These are phyloP conservation scores for Spodoptera exigua DNA, from an alignment of 2,888 invertebrate genomes.

Conservation along the genomic window DNA sequence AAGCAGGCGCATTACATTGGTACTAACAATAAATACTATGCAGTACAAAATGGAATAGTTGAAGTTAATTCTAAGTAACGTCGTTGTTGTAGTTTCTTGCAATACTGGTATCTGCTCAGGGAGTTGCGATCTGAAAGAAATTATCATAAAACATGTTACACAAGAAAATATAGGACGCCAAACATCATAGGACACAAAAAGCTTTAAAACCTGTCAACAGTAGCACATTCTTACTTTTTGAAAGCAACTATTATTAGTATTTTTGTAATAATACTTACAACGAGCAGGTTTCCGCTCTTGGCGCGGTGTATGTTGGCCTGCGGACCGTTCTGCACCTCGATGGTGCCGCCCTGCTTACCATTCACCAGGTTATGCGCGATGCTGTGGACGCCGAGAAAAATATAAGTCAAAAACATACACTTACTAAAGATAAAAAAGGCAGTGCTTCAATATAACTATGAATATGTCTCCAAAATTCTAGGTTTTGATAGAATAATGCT, in stretches of 20 bases:
- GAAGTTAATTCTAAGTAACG: conserved; percentile 52
- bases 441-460: too few species aligned
- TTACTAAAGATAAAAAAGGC: too few species aligned
- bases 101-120: conserved; percentile 65
- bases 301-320: conserved; percentile 94
- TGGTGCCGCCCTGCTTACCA: conserved; percentile 94
- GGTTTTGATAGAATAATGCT: too few species aligned
- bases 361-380: conserved; percentile 95
- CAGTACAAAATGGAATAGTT: conserved; percentile 58
- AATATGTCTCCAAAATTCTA: too few species aligned
- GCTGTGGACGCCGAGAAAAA: conserved; percentile 78
- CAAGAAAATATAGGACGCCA: too few species aligned
- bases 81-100: conserved; percentile 56
- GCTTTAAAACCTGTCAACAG: too few species aligned
- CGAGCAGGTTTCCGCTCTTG: conserved; percentile 95
- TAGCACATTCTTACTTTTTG: too few species aligned
- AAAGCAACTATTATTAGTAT: too few species aligned
- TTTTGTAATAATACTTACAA: conserved; percentile 92
- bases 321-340: conserved; percentile 94
- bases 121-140: conserved; percentile 74
- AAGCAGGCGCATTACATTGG: conserved; percentile 37
- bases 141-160: too few species aligned
- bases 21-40: conserved; percentile 55
- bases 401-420: too few species aligned
- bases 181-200: too few species aligned